phyloP scores from a whole-genome alignment of 2,797 vertebrate species.

The Benthosema pterotum region DNA sequence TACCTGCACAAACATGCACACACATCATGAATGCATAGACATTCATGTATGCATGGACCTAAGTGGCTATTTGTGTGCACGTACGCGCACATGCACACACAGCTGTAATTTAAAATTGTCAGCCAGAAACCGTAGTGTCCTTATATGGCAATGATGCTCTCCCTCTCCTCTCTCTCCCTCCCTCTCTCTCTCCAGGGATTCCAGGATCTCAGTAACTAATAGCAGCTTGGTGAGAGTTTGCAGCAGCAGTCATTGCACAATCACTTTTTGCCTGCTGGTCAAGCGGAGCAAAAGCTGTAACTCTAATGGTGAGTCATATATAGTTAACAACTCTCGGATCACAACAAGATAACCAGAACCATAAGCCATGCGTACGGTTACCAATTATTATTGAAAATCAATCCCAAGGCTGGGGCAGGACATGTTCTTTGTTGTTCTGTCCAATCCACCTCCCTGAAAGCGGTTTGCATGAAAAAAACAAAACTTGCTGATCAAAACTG shows the following conservation, averaged over 20 bases:
- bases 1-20: conserved; percentile 26
- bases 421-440: no score
- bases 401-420: background rate
- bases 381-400: background rate
- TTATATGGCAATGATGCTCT: conserved; percentile 53
- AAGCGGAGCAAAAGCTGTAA: conserved; percentile 4
- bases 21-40: conserved; percentile 21
- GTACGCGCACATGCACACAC: background rate
- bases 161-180: conserved; percentile 5
- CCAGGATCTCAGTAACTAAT: conserved; percentile 11
- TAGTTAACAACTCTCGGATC: background rate
- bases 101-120: conserved; percentile 44
- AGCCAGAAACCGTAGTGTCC: conserved; percentile 54
- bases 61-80: no score
- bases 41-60: conserved; percentile 25
- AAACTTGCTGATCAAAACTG: background rate
- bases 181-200: conserved; percentile 2
- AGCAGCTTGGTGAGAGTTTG: conserved; percentile 4
- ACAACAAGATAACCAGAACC: background rate
- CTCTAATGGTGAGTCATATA: background rate
- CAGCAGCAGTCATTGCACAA: conserved; percentile 4
- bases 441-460: background rate
- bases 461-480: no score
- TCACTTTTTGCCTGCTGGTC: background rate
- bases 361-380: background rate